Evolutionary conservation across 2,113 vertebrate genomes (phyloP).

Genomic region (Mobula birostris): DNA sequence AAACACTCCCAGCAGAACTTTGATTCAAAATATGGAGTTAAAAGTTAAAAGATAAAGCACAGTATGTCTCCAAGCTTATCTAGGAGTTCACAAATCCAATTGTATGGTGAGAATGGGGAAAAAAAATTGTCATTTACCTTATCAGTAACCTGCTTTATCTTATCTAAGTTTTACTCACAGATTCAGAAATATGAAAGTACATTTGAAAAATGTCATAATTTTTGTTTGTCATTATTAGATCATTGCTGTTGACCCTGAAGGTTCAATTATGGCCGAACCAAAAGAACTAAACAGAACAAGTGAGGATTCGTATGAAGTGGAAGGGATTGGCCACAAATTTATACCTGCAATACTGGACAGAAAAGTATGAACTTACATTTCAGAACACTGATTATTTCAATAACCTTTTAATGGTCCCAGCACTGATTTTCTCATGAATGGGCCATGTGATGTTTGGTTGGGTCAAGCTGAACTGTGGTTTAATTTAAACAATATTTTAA

Average conservation of each 20-base stretch:
- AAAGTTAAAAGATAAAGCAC: neutral
- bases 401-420: neutral
- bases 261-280: constrained; percentile 83
- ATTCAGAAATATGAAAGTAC: neutral
- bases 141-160: neutral
- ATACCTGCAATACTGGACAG: constrained; percentile 87
- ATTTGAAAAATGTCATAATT: neutral
- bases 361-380: constrained; percentile 60
- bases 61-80: neutral
- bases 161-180: neutral
- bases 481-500: neutral
- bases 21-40: neutral
- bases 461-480: neutral
- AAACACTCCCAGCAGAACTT: neutral
- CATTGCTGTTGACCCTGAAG: constrained; percentile 83
- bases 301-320: constrained; percentile 81
- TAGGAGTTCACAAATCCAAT: neutral
- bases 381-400: neutral
- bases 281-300: constrained; percentile 79
- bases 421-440: neutral
- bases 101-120: neutral
- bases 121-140: neutral
- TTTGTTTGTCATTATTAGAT: constrained; percentile 60
- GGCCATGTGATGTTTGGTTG: neutral
- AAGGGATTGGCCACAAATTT: constrained; percentile 95